These are phyloP conservation scores for Hirtodrosophila cameraria DNA, from an alignment of 2,888 invertebrate species.

Conservation along the genomic window DNA sequence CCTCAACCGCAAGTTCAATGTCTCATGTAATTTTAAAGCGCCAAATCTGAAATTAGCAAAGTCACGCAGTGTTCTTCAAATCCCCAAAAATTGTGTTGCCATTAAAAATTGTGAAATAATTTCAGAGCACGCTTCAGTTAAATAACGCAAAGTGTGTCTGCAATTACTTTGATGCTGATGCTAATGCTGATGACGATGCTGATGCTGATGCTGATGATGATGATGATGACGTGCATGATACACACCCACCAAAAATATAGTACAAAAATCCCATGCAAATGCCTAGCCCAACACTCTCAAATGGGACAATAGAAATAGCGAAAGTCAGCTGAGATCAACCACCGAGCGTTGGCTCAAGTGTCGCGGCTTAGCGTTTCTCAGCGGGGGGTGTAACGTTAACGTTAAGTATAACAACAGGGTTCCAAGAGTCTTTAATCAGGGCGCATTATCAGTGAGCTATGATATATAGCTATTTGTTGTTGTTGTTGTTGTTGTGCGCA, in stretches of 20 bases:
- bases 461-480: constrained; percentile 64
- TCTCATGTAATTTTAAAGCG: constrained; percentile 19
- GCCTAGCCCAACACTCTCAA: not conserved
- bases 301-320: constrained; percentile 45
- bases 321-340: constrained; percentile 70
- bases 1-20: constrained; percentile 28
- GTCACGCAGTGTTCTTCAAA: constrained; percentile 41
- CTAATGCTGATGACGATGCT: constrained; percentile 16
- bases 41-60: constrained; percentile 33
- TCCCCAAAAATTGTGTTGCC: constrained; percentile 16
- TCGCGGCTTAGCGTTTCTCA: constrained; percentile 26
- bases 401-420: constrained; percentile 8
- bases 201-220: constrained; percentile 24
- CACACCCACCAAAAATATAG: constrained; percentile 29
- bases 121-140: constrained; percentile 60
- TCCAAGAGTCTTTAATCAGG: constrained; percentile 59
- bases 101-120: constrained; percentile 61
- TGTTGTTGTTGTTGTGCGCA: constrained; percentile 36
- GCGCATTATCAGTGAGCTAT: constrained; percentile 60
- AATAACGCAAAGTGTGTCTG: constrained; percentile 50
- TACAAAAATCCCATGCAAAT: constrained; percentile 35
- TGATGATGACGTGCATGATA: constrained; percentile 47
- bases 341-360: constrained; percentile 38
- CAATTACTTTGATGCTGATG: constrained; percentile 71
- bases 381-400: constrained; percentile 37